Percentiles rank a stretch among this genome's conserved stretches.
Conservation (phyloP, 92 coral and sea anemone genomes). For the Epizoanthus ramosus region DNA sequence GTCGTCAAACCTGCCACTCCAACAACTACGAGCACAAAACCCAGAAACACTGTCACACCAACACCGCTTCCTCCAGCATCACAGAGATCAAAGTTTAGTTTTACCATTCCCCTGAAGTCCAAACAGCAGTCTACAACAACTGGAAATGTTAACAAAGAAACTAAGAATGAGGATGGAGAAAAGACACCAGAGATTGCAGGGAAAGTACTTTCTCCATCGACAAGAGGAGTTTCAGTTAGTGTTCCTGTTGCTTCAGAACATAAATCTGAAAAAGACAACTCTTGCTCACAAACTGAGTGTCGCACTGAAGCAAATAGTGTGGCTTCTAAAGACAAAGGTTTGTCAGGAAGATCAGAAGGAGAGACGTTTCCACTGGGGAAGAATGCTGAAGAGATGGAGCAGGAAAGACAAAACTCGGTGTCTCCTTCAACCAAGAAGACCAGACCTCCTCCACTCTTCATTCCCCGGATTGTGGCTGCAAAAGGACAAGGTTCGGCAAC, state of each 20-base stretch:
- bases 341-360: background rate
- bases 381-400: constrained; percentile 13
- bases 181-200: constrained; percentile 8
- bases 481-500: constrained; percentile 14
- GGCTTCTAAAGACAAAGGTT: background rate
- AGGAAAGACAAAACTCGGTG: constrained; percentile 44
- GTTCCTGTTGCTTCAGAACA: constrained; percentile 11
- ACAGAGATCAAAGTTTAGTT: constrained; percentile 66
- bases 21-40: constrained; percentile 61
- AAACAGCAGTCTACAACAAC: constrained; percentile 27
- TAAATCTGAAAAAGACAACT: background rate
- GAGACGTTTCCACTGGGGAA: constrained; percentile 51
- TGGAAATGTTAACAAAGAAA: constrained; percentile 7
- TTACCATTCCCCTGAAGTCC: constrained; percentile 46
- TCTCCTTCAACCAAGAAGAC: constrained; percentile 75
- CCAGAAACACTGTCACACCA: constrained; percentile 45
- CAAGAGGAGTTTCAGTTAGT: background rate
- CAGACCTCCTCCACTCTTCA: constrained; percentile 79
- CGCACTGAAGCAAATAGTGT: background rate
- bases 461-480: constrained; percentile 68
- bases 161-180: constrained; percentile 36
- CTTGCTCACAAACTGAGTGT: background rate
- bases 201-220: background rate
- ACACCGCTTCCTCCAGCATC: constrained; percentile 52
- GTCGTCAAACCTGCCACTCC: constrained; percentile 25